Base-by-base conservation (phyloP, 2,888 invertebrate genomes). In the Idaea biselata region DNA sequence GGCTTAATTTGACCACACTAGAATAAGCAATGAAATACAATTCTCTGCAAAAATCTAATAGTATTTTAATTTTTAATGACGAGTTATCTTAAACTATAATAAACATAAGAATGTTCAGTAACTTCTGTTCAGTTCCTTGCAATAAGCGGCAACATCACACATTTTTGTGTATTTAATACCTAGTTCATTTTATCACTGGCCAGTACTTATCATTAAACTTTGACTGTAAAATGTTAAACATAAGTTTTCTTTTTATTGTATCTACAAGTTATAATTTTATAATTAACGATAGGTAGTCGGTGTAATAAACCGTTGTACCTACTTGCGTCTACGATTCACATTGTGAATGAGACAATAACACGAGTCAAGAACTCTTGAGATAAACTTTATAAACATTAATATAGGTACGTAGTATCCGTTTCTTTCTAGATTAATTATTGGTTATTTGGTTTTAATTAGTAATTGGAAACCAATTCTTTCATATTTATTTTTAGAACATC, bases 341-440 rank as follows among this genome's bases (percentile, higher is more conserved):
- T 44, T 44, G 44, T 44, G 44, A 44, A 44, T 44, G 44, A 44
- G 25, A 25, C 25, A 25, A 25, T 25, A 25, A 44, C 44, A 63
- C 61, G 60, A 60, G 60, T 63, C 67, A 67, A 61, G 59, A 66
- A 67, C 32, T 32, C 44, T 14, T 6, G 44, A 44, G 61, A 60
- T 62, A 70, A 68, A 64, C 58, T 44, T 44, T 8, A 1, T 0
- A 44, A 44, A 44, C 14, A 44, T 8, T 14, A 3, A 44, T 25
- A 25, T 25, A 25, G 3, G 5, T 25, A 25, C 25, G 1, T 8
- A 44, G 14, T 14, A 11, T 7, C 1, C 6, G 33, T 33, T 7
- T 6, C 7, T 33, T 33, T 33, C 33, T 33, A 33, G 33, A 7
- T 33, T 33, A 14, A 14, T 14, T 11, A 33, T 33, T 33, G 33